Conservation (phyloP, 2,797 vertebrate species). For the Hafferia zeledoni region DNA sequence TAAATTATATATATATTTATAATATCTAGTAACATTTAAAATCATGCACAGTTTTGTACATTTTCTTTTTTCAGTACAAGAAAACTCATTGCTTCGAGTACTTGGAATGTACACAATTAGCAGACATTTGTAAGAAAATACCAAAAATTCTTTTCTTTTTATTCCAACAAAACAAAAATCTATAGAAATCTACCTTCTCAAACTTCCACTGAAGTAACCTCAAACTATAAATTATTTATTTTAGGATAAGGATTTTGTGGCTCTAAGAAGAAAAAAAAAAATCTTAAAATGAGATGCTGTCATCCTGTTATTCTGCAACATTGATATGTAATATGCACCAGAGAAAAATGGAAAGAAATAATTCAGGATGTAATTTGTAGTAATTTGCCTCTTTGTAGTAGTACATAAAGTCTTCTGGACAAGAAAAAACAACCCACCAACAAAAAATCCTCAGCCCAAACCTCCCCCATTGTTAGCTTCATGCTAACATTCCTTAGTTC, state of each 20-base stretch:
- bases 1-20: constrained; percentile 85
- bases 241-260: constrained; percentile 74
- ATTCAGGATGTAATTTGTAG: constrained; percentile 49
- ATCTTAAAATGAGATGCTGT: constrained; percentile 45
- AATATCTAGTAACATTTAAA: constrained; percentile 80
- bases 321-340: constrained; percentile 40
- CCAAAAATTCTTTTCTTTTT: constrained; percentile 58
- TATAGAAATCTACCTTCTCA: constrained; percentile 79
- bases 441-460: neutral
- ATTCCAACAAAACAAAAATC: constrained; percentile 73
- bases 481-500: neutral
- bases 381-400: constrained; percentile 47
- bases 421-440: neutral
- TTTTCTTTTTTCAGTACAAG: constrained; percentile 68
- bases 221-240: constrained; percentile 78
- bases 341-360: constrained; percentile 43
- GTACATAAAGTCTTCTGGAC: constrained; percentile 24
- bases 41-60: constrained; percentile 73
- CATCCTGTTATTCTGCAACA: constrained; percentile 36
- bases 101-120: constrained; percentile 82
- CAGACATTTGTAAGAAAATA: constrained; percentile 80
- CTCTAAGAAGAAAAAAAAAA: constrained; percentile 50
- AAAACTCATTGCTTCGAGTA: constrained; percentile 66
- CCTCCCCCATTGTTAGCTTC: neutral
- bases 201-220: constrained; percentile 70